These are phyloP conservation scores for Pomacea canaliculata DNA, from an alignment of 2,888 invertebrate genomes.

Conservation along the genomic window DNA sequence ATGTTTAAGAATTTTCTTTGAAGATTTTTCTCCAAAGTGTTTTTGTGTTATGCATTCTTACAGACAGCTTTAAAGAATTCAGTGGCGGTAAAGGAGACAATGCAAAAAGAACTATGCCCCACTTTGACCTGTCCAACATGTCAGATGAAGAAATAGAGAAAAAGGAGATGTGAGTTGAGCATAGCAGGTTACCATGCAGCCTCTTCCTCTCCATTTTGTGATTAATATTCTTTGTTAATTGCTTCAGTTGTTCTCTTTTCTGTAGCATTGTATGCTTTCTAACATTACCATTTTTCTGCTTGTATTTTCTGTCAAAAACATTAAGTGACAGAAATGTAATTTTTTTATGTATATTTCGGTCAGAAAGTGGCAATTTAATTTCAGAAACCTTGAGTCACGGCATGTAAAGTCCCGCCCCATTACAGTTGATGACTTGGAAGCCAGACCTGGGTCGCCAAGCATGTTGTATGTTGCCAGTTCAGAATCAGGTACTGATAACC, in stretches of 20 bases:
- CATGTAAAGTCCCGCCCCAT: slow-evolving; percentile 52
- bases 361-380: neutral
- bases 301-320: no score
- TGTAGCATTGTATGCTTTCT: no score
- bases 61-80: slow-evolving; percentile 58
- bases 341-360: no score
- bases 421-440: slow-evolving; percentile 62
- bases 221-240: no score
- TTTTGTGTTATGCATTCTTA: slow-evolving; percentile 12
- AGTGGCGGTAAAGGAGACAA: slow-evolving; percentile 40
- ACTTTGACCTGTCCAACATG: slow-evolving; percentile 52
- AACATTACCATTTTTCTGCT: no score
- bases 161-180: slow-evolving; percentile 23
- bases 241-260: no score
- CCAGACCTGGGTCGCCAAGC: slow-evolving; percentile 62
- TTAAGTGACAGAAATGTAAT: no score
- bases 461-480: slow-evolving; percentile 58
- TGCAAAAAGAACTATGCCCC: slow-evolving; percentile 39
- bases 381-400: slow-evolving; percentile 35
- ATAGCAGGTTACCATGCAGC: neutral
- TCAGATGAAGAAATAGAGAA: slow-evolving; percentile 44
- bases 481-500: slow-evolving; percentile 39
- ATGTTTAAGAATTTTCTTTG: no score
- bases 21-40: no score
- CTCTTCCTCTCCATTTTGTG: neutral